Percentiles rank a stretch among this genome's conserved stretches.
Conservation (phyloP, 2,113 vertebrate species). For the Ctenodactylus gundi region DNA sequence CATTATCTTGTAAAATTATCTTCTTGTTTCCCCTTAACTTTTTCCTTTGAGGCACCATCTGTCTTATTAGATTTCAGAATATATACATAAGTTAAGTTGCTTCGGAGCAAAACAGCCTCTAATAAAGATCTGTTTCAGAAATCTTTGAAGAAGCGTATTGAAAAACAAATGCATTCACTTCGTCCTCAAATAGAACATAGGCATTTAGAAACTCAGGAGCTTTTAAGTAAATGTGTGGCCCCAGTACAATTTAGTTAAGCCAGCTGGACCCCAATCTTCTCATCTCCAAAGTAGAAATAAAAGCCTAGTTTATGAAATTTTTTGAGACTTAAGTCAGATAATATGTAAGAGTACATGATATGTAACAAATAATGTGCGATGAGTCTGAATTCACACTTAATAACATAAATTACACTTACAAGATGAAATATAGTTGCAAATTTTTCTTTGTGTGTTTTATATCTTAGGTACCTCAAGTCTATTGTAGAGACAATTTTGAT, state of each 20-base stretch:
- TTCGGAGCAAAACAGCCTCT: slow-evolving; percentile 31
- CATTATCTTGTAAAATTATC: not conserved
- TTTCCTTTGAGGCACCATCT: not conserved
- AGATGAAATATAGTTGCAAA: not conserved
- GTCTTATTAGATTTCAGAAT: slow-evolving; percentile 3
- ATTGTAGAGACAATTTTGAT: slow-evolving; percentile 97
- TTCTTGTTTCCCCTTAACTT: not conserved
- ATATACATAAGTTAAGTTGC: not conserved
- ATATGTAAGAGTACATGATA: not conserved
- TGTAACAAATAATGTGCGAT: not conserved
- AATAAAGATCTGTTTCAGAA: not conserved
- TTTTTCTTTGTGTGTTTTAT: not conserved
- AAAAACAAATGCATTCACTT: not conserved
- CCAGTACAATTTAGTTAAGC: not conserved
- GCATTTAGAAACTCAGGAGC: not conserved
- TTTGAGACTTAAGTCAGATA: not conserved
- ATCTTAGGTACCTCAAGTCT: slow-evolving; percentile 93
- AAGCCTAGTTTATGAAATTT: not conserved
- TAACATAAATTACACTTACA: not conserved
- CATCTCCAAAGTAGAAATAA: not conserved
- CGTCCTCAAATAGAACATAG: not conserved
- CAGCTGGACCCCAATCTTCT: not conserved
- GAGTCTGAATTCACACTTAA: not conserved
- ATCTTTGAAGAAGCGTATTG: not conserved
- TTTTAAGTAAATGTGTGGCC: not conserved